Base-by-base conservation (phyloP, 2,797 vertebrate species). In the Syngnathus acus region DNA sequence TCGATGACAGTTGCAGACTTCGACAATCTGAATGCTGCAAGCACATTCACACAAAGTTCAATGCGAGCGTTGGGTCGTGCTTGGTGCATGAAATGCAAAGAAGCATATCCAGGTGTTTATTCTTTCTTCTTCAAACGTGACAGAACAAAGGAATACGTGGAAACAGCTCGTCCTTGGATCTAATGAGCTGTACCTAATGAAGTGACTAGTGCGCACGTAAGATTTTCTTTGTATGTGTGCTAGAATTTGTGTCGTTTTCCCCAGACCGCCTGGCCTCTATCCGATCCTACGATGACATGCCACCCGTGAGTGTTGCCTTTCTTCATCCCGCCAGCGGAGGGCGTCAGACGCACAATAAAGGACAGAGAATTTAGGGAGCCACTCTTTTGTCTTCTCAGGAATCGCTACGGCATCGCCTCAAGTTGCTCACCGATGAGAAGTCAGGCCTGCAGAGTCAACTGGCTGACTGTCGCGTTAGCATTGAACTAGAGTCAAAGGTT, bases 401-500 rank as follows among this genome's bases (percentile, higher is more conserved):
- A 69, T 87, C 89, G 65, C 90, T 96, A 80, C 91, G 85, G 64
- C 82, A 86, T 6, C 78, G 89, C 68, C 89, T 95, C 80, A 92
- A 93, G 79, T 84, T 91, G 59, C 79, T 94, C 68, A 90, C 87
- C 62, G 85, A 89, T 26, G 89, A 96, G 77, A 95, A 91, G 81
- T 86, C 68, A 17, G 85, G 81, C 65, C 89, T 96, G 43, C 91
- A 92, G 77, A 89, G 76, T 74, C 91, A 95, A 68, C 85, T 95
- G 69, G 92, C 89, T 88, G 89, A 94, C 71, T 93, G 85, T 74
- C 88, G 87, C 39, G 85, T 92, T 72, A 84, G 83, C 67, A 84
- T 92, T 38, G 86, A 94, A 60, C 92, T 94, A 82, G 94, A 96
- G 78, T 81, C 88, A 81, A 95, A 95, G 93, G 94, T 96, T 4